Evolutionary conservation across 2,113 vertebrate species (phyloP).

Genomic region (Elaphurus davidianus): DNA sequence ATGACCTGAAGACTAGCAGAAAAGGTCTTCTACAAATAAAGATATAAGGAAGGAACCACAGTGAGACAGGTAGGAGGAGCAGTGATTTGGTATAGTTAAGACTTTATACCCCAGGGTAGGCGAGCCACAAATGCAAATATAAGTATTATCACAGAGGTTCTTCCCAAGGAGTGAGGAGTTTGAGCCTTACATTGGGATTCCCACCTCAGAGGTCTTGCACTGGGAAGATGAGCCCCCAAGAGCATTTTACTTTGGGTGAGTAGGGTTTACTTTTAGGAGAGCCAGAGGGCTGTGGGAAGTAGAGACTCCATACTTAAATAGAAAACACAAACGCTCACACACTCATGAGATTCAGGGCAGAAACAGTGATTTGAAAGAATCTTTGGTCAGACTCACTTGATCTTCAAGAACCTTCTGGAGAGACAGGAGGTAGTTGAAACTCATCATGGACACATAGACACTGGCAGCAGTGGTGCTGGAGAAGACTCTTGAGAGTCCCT

Average conservation of each 20-base stretch:
- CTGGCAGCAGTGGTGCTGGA: background rate
- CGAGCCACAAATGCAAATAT: background rate
- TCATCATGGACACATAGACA: background rate
- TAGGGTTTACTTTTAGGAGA: background rate
- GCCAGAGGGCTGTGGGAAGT: background rate
- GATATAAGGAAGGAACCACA: background rate
- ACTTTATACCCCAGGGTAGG: background rate
- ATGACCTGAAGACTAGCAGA: background rate
- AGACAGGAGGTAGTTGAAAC: background rate
- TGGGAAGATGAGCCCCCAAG: background rate
- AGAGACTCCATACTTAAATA: background rate
- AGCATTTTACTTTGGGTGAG: background rate
- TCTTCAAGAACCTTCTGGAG: background rate
- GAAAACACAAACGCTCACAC: background rate
- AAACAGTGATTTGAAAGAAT: background rate
- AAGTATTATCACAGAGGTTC: background rate
- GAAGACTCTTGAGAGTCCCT: background rate
- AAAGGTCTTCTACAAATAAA: background rate
- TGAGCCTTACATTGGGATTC: background rate
- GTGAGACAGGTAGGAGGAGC: background rate
- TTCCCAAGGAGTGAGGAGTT: background rate
- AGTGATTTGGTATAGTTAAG: background rate
- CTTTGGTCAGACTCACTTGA: background rate
- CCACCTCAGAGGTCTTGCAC: background rate
- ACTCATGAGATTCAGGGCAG: background rate